These are phyloP conservation scores for Arremon brunneinucha DNA, from an alignment of 2,797 vertebrate genomes.

Conservation along the genomic window DNA sequence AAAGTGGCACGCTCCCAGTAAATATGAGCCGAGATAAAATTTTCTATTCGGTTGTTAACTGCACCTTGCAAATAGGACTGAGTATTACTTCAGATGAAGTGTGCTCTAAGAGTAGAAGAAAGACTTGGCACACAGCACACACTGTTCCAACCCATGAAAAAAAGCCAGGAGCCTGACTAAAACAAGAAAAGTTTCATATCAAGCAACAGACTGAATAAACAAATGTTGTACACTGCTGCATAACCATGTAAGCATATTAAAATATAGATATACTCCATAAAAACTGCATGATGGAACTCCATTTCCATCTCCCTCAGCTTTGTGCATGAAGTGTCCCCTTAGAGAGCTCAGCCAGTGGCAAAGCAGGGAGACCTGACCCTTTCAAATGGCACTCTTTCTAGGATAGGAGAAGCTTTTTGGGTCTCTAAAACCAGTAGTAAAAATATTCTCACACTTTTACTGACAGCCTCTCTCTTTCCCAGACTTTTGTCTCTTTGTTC, in stretches of 20 bases:
- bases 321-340: neutral
- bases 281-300: neutral
- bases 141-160: neutral
- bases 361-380: neutral
- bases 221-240: neutral
- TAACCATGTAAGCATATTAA: neutral
- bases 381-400: neutral
- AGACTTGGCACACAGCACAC: neutral
- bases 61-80: neutral
- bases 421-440: neutral
- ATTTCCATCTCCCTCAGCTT: neutral
- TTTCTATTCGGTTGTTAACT: neutral
- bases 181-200: neutral
- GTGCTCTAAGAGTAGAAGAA: neutral
- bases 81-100: neutral
- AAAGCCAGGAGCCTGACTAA: neutral
- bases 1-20: neutral
- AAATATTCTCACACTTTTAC: neutral
- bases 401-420: neutral
- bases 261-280: neutral
- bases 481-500: neutral
- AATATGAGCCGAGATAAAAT: neutral
- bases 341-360: neutral
- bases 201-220: neutral
- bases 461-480: neutral